A percentile compares a stretch with the other conserved stretches of the same genome.
phyloP scores from a whole-genome alignment of 2,797 vertebrate genomes.

The Chlorospingus flavigularis region DNA sequence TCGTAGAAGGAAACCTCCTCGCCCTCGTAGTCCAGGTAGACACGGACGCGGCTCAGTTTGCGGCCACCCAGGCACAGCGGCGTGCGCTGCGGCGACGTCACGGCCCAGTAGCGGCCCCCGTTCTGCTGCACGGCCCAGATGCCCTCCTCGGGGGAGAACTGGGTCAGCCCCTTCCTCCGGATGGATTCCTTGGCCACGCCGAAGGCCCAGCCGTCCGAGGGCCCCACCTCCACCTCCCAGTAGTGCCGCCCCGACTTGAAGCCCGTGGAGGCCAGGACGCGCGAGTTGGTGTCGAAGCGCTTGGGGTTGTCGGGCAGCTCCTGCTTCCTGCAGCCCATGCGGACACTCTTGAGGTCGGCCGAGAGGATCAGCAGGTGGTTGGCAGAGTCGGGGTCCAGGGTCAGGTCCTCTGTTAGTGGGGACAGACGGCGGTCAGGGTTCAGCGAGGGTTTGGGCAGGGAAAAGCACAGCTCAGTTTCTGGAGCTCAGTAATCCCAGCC shows the following conservation, averaged over 20 bases:
- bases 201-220: constrained; percentile 75
- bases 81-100: constrained; percentile 72
- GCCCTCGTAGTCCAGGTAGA: constrained; percentile 75
- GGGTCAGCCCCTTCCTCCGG: constrained; percentile 71
- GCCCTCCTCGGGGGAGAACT: constrained; percentile 74
- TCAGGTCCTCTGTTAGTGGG: constrained; percentile 67
- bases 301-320: constrained; percentile 69
- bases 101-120: constrained; percentile 71
- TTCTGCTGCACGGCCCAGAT: constrained; percentile 77
- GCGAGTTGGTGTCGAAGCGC: constrained; percentile 75
- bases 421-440: background rate
- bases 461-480: fast-evolving
- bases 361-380: constrained; percentile 78
- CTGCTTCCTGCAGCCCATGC: constrained; percentile 70
- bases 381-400: constrained; percentile 72
- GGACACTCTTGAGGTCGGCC: constrained; percentile 70
- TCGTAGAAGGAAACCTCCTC: constrained; percentile 76
- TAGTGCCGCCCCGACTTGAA: constrained; percentile 70
- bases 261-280: constrained; percentile 66
- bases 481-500: too few relatives aligned
- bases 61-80: constrained; percentile 7
- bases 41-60: constrained; percentile 58
- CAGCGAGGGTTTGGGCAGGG: fast-evolving
- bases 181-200: constrained; percentile 73
- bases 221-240: constrained; percentile 79